A percentile compares a stretch with the other conserved stretches of the same genome.
phyloP scores from a whole-genome alignment of 2,797 vertebrate genomes.

The Aeoliscus strigatus region DNA sequence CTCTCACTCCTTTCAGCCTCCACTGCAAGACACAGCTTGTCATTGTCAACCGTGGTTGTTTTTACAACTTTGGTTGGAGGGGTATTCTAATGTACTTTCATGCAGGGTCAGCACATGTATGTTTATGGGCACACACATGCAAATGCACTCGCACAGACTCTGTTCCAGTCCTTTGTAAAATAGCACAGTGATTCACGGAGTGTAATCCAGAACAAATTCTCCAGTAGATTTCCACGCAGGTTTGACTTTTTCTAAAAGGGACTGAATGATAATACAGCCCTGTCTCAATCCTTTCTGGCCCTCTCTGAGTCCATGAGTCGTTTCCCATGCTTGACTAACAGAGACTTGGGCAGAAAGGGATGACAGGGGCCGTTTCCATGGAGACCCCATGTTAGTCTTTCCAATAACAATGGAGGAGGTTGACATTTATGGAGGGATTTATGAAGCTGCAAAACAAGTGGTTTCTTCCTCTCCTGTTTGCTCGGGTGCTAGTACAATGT shows the following conservation, averaged over 20 bases:
- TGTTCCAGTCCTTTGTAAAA: slow-evolving; percentile 11
- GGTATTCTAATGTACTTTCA: slow-evolving; percentile 49
- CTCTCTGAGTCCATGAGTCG: slow-evolving; percentile 24
- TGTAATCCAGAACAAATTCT: slow-evolving; percentile 16
- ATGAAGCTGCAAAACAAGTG: slow-evolving; percentile 47
- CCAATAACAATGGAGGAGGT: slow-evolving; percentile 69
- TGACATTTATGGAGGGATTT: slow-evolving; percentile 65
- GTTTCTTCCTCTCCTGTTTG: slow-evolving; percentile 33
- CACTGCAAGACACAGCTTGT: slow-evolving; percentile 59
- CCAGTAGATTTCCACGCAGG: no score
- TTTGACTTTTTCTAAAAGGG: no score
- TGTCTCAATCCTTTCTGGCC: not conserved
- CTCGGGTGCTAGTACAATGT: not conserved
- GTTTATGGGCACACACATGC: not conserved
- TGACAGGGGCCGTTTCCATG: slow-evolving; percentile 63
- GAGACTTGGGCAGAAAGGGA: slow-evolving; percentile 20
- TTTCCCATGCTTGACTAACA: slow-evolving; percentile 48
- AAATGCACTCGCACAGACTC: not conserved
- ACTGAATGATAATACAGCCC: no score
- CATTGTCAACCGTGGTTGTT: slow-evolving; percentile 39
- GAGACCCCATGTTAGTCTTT: slow-evolving; percentile 64
- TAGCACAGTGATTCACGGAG: no score
- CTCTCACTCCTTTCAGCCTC: slow-evolving; percentile 18
- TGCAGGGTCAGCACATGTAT: slow-evolving; percentile 18
- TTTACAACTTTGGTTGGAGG: slow-evolving; percentile 25